Evolutionary conservation across 2,113 vertebrate species (phyloP), one percentile per base, ranked within the genome.

Genomic region (Mustela nigripes): DNA sequence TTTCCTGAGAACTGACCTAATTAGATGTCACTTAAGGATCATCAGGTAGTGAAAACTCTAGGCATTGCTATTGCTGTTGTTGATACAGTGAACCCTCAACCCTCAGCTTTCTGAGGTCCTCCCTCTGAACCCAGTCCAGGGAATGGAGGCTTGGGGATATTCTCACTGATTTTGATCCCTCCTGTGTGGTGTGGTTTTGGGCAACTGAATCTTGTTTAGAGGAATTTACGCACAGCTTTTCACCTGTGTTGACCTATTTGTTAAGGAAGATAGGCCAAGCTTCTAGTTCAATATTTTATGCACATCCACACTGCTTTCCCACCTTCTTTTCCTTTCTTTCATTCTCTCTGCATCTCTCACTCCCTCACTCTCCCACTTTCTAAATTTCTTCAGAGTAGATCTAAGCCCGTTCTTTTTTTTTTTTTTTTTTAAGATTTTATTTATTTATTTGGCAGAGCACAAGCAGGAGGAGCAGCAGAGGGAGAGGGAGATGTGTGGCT

Each of bases 31-130:
- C 48, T 15, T 50, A 69, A 48, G 60, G 10, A 58, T 39, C 7
- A 24, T 60, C 22, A 45, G 11, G 9, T 48, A 58, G 11, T 39
- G 31, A 10, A 28, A 69, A 71, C 15, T 80, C 21, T 39, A 56
- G 42, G 36, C 2, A 10, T 31, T 42, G 53, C 19, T 56, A 21
- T 53, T 86, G 19, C 26, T 28, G 7, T n/a, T 65, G 36, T 26
- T 39, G 24, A 60, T 58, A 42, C 2, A 36, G 50, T 88, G 24
- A 2, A 28, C 39, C 7, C 42, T 53, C 28, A 24, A 48, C 2
- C 1, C 4, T 19, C 2, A n/a, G 12, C 28, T 24, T 8, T 22
- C 18, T 19, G 6, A 22, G 3, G 1, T 12, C 2, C 22, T 8
- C 14, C 22, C 7, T 11, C 28, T 56, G 15, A 65, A 48, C n/a